Percentiles rank a stretch among this genome's conserved stretches.
phyloP scores from a whole-genome alignment of 1,140 invertebrate species.

The Bombus turneri region DNA sequence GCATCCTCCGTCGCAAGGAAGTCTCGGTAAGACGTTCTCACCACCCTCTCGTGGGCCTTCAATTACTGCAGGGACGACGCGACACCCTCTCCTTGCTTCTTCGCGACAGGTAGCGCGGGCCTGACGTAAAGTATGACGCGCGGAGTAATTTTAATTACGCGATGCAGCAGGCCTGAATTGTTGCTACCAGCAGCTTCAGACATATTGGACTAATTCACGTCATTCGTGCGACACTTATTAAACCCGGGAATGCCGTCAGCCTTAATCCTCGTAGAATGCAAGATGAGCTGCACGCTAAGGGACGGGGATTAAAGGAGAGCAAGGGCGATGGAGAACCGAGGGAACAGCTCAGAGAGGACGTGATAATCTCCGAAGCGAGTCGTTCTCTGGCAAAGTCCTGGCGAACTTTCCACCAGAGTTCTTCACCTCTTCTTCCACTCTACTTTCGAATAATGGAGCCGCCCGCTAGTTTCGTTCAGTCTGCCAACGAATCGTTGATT shows the following conservation, averaged over 20 bases:
- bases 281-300: conserved; percentile 50
- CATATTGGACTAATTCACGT: conserved; percentile 78
- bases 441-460: conserved; percentile 25
- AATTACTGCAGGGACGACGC: conserved; percentile 43
- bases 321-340: background rate
- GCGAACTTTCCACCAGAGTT: conserved; percentile 15
- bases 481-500: background rate
- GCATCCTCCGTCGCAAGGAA: background rate
- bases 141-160: conserved; percentile 77
- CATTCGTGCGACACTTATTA: conserved; percentile 77
- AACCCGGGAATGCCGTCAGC: conserved; percentile 75
- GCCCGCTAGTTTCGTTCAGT: background rate
- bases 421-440: conserved; percentile 13
- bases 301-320: background rate
- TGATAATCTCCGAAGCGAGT: conserved; percentile 52
- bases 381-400: conserved; percentile 15
- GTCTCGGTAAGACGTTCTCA: background rate
- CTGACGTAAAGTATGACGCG: conserved; percentile 73
- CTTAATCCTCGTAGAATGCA: conserved; percentile 72
- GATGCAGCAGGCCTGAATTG: conserved; percentile 73
- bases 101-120: background rate
- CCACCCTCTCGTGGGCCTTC: conserved; percentile 7
- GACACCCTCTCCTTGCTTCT: conserved; percentile 6
- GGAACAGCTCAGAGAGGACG: conserved; percentile 39
- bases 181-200: conserved; percentile 70